phyloP scores from a whole-genome alignment of 2,797 vertebrate species.

The Onychomys arenicola region DNA sequence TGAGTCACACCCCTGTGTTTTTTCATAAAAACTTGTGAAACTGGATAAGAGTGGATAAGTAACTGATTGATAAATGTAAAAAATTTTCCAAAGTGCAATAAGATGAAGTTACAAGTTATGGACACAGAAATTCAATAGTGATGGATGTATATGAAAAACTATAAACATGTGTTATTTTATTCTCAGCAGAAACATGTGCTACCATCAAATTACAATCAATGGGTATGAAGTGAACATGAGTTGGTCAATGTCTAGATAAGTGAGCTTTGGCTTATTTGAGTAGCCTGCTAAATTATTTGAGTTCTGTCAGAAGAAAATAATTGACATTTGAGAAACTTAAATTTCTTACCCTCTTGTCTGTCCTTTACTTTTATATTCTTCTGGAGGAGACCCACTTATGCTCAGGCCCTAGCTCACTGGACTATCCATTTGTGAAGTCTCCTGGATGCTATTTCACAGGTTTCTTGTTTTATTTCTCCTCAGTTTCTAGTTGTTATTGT shows the following conservation, averaged over 20 bases:
- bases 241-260: not conserved
- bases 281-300: slow-evolving; percentile 11
- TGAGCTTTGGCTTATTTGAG: not conserved
- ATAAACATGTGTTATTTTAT: not conserved
- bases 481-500: not conserved
- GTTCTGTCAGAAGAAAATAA: not conserved
- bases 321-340: not conserved
- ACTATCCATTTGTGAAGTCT: not conserved
- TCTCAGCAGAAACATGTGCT: not conserved
- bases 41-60: not conserved
- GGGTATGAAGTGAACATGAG: not conserved
- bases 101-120: not conserved
- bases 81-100: not conserved
- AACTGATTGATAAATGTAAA: not conserved
- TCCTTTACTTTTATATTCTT: not conserved
- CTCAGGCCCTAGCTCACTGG: too few relatives aligned
- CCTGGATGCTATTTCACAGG: not conserved
- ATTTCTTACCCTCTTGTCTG: not conserved
- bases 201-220: not conserved
- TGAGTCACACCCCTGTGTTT: not conserved
- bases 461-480: not conserved
- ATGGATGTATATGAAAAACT: not conserved
- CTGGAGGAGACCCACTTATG: not conserved
- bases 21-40: not conserved
- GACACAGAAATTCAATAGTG: not conserved